A percentile compares a stretch with the other conserved stretches of the same genome.
Conservation (phyloP, 2,888 invertebrate species). For the Drosophila prostipennis region DNA sequence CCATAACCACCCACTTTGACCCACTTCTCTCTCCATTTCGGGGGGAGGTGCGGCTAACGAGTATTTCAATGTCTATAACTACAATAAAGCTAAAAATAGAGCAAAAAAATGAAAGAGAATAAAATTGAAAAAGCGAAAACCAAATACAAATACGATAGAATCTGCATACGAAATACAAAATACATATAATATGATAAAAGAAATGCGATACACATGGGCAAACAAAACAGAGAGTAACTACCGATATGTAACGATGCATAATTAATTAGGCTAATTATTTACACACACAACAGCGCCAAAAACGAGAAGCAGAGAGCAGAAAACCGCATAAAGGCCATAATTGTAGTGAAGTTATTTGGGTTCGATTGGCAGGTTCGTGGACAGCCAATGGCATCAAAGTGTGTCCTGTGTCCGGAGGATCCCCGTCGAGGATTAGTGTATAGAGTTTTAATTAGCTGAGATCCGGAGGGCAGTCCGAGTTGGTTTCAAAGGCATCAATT, state of each 20-base stretch:
- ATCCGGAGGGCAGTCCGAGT: conserved; percentile 3
- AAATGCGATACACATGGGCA: neutral
- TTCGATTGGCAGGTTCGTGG: conserved; percentile 1
- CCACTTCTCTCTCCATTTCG: conserved; percentile 3
- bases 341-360: conserved; percentile 17
- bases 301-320: neutral
- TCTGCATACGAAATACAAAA: conserved; percentile 6
- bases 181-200: conserved; percentile 3
- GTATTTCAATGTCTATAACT: conserved; percentile 76
- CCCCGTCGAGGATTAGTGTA: neutral
- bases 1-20: conserved; percentile 2
- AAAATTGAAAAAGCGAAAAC: neutral
- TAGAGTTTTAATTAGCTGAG: neutral
- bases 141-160: conserved; percentile 13
- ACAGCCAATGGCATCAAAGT: neutral
- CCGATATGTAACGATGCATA: conserved; percentile 24
- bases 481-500: conserved; percentile 19
- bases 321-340: conserved; percentile 4
- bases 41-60: conserved; percentile 33
- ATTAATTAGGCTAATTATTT: conserved; percentile 46
- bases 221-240: conserved; percentile 5
- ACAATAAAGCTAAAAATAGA: conserved; percentile 13
- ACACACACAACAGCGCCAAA: conserved; percentile 28
- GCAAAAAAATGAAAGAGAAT: conserved; percentile 7
- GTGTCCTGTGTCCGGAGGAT: conserved; percentile 17